Percentiles rank a stretch among this genome's conserved stretches.
Conservation (phyloP, 2,888 invertebrate genomes). For the Aleiodes alternator region DNA sequence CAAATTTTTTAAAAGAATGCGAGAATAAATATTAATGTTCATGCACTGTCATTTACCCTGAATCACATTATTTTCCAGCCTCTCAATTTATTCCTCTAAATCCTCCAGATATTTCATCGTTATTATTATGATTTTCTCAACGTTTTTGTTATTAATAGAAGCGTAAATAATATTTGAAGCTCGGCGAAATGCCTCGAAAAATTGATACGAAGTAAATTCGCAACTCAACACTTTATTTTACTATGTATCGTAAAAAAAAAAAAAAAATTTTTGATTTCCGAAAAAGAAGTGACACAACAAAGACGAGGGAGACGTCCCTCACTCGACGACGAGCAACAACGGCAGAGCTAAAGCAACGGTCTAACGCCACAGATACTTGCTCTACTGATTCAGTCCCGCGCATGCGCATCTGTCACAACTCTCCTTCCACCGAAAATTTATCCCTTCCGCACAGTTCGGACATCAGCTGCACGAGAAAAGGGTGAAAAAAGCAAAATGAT, state of each 20-base stretch:
- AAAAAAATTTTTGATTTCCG: constrained; percentile 16
- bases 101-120: no score
- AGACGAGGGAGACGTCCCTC: constrained; percentile 63
- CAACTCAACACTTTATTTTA: background rate
- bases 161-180: no score
- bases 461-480: background rate
- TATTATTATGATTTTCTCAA: no score
- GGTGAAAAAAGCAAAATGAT: constrained; percentile 3
- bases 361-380: constrained; percentile 11
- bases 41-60: no score
- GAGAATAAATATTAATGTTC: no score
- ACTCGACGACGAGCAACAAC: constrained; percentile 49
- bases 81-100: no score
- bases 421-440: background rate
- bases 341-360: constrained; percentile 32
- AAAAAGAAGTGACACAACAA: constrained; percentile 34
- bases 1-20: no score
- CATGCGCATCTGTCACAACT: constrained; percentile 22
- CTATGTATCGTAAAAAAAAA: background rate
- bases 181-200: no score
- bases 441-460: constrained; percentile 10
- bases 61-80: no score
- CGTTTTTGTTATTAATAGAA: no score
- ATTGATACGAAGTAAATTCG: no score
- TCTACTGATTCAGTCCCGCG: constrained; percentile 21